Conservation (phyloP, 1,140 invertebrate genomes). For the Adelges cooleyi region DNA sequence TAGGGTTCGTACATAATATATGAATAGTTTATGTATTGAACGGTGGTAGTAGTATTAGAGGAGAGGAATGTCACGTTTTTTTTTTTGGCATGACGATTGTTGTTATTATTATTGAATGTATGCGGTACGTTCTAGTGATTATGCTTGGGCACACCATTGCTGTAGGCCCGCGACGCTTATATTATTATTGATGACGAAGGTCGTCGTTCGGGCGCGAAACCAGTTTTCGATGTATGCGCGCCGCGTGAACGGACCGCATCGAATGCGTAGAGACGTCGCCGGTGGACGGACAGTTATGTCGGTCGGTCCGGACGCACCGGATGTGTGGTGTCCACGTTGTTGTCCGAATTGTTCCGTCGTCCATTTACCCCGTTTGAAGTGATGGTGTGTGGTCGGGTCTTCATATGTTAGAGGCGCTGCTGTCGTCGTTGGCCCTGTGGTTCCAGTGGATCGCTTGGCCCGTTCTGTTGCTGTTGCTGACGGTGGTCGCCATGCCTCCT, state of each 20-base stretch:
- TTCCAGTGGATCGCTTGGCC: background rate
- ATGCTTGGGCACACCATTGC: background rate
- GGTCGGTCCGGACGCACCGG: background rate
- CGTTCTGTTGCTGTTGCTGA: background rate
- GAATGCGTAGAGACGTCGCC: background rate
- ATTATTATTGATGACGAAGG: background rate
- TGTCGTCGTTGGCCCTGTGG: background rate
- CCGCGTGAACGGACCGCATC: conserved; percentile 20
- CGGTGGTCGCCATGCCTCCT: background rate
- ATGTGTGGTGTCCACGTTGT: background rate
- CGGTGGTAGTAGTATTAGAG: too few relatives aligned
- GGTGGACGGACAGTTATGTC: conserved; percentile 21
- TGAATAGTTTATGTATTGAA: too few relatives aligned
- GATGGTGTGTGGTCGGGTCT: background rate
- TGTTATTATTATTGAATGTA: too few relatives aligned
- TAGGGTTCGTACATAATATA: too few relatives aligned
- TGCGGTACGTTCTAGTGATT: too few relatives aligned
- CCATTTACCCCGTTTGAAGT: background rate
- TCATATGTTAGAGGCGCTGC: too few relatives aligned
- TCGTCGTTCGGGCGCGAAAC: conserved; percentile 28
- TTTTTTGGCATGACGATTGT: background rate
- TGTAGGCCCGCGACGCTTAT: background rate
- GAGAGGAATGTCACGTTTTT: conserved; percentile 21
- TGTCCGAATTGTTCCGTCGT: background rate
- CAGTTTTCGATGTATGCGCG: conserved; percentile 2